Percentiles rank a stretch among this genome's conserved stretches.
Evolutionary conservation across 2,888 invertebrate genomes (phyloP).

Genomic region (Monoplex corrugatus): DNA sequence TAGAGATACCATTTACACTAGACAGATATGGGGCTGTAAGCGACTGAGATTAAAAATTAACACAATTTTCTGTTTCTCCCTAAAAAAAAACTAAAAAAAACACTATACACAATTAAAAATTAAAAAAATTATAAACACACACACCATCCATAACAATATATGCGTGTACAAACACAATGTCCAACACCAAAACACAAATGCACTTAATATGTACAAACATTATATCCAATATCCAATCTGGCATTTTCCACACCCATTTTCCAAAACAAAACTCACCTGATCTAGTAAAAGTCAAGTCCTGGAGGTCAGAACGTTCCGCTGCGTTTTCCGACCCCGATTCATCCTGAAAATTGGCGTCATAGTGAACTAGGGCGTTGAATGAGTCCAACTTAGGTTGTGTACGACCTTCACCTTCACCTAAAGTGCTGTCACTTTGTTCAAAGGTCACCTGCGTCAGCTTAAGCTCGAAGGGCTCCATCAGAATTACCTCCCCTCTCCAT

Average conservation of each 20-base stretch:
- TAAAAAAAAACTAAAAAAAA: too few relatives aligned
- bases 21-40: too few relatives aligned
- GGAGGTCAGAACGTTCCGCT: not conserved
- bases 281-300: not conserved
- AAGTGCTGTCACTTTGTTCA: conserved; percentile 61
- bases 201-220: not conserved
- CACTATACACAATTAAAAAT: too few relatives aligned
- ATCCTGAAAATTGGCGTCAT: conserved; percentile 65
- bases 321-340: not conserved
- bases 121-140: not conserved
- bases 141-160: too few relatives aligned
- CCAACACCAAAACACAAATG: not conserved
- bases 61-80: too few relatives aligned
- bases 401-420: conserved; percentile 41
- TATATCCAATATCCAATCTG: too few relatives aligned
- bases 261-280: not conserved
- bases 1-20: too few relatives aligned
- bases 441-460: conserved; percentile 78
- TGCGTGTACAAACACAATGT: not conserved
- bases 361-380: conserved; percentile 77
- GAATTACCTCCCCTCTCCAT: conserved; percentile 47
- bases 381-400: conserved; percentile 70
- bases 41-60: too few relatives aligned
- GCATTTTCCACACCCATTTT: not conserved
- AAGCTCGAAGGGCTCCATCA: conserved; percentile 79